Conservation (phyloP, 2,888 invertebrate genomes). For the Ectemnius lituratus region DNA sequence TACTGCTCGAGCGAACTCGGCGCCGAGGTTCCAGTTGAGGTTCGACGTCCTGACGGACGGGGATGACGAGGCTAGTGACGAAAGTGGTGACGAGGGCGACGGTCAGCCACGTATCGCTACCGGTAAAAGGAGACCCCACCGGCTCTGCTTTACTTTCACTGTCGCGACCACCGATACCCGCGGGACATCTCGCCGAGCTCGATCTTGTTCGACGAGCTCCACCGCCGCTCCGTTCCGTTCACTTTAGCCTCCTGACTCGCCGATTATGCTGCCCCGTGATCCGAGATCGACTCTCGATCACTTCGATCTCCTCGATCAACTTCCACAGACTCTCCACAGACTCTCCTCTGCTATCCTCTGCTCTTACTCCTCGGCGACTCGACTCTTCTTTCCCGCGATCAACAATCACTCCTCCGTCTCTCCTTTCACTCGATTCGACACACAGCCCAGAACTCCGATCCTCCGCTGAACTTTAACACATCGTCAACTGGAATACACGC, state of each 20-base stretch:
- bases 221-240: too few species aligned
- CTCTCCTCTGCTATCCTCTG: too few species aligned
- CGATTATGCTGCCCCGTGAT: conserved; percentile 23
- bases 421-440: conserved; percentile 23
- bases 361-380: too few species aligned
- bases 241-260: too few species aligned
- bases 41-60: background rate
- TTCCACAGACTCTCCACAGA: too few species aligned
- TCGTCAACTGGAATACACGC: too few species aligned
- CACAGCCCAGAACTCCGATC: too few species aligned
- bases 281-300: too few species aligned
- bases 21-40: too few species aligned
- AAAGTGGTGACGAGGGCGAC: conserved; percentile 2
- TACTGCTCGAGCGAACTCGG: background rate
- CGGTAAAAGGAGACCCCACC: conserved; percentile 34
- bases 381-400: too few species aligned
- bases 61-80: background rate
- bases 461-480: too few species aligned
- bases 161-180: conserved; percentile 39
- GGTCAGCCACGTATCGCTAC: conserved; percentile 36
- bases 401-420: background rate
- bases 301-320: too few species aligned
- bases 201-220: background rate
- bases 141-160: conserved; percentile 61
- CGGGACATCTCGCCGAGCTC: conserved; percentile 29